phyloP scores from a whole-genome alignment of 2,888 invertebrate species.

The Spilosoma lubricipeda region DNA sequence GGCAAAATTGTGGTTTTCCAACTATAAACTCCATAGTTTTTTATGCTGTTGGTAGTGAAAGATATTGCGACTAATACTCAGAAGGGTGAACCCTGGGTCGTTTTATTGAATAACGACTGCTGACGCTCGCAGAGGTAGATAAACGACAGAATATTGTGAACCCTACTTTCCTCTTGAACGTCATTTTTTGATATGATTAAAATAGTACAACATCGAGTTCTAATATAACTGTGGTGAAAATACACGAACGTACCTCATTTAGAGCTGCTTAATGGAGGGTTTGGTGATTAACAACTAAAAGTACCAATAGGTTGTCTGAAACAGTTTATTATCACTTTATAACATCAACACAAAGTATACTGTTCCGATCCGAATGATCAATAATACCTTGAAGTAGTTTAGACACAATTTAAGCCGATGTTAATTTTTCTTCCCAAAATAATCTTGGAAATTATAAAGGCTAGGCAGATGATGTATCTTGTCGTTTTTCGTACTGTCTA shows the following conservation, averaged over 20 bases:
- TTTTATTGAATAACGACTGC: conserved; percentile 79
- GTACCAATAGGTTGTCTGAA: too few species aligned
- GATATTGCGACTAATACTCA: conserved; percentile 63
- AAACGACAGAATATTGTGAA: conserved; percentile 60
- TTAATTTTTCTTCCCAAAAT: too few species aligned
- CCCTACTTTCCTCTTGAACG: conserved; percentile 33
- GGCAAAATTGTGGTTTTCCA: conserved; percentile 41
- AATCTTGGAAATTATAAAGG: too few species aligned
- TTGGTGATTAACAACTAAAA: neutral
- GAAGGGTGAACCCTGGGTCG: conserved; percentile 62
- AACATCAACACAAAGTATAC: too few species aligned
- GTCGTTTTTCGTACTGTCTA: neutral
- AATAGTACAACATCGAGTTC: neutral
- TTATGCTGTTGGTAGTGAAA: conserved; percentile 54
- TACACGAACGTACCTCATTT: neutral
- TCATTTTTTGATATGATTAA: conserved; percentile 11
- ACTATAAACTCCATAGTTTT: conserved; percentile 51
- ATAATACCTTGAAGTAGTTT: too few species aligned
- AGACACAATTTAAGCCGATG: too few species aligned
- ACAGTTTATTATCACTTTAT: too few species aligned
- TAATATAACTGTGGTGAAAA: neutral
- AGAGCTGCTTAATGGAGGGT: neutral
- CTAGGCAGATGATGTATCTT: too few species aligned
- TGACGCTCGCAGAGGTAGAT: conserved; percentile 66
- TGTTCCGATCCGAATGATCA: too few species aligned